A percentile compares a stretch with the other conserved stretches of the same genome.
phyloP scores from a whole-genome alignment of 1,140 invertebrate genomes.

The Polypedilum pembai region DNA sequence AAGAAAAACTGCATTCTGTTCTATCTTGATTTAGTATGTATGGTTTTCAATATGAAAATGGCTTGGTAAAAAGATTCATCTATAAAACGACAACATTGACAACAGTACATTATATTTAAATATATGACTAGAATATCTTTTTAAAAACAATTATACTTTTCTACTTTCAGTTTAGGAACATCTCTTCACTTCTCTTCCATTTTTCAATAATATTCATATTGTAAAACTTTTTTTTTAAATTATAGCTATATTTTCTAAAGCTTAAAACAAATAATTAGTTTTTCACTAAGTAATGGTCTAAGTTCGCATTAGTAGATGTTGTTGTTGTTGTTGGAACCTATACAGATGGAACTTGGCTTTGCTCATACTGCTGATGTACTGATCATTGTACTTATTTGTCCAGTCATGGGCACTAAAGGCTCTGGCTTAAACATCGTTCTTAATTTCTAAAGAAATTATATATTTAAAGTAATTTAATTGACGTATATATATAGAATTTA shows the following conservation, averaged over 20 bases:
- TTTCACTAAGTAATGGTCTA: not conserved
- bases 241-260: not conserved
- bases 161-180: not conserved
- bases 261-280: not conserved
- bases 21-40: not conserved
- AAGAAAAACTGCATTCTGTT: not conserved
- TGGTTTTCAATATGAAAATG: constrained; percentile 5
- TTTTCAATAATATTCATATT: not conserved
- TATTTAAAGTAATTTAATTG: not conserved
- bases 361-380: constrained; percentile 33
- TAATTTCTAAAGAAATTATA: constrained; percentile 32
- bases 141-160: not conserved
- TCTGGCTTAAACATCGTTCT: constrained; percentile 38
- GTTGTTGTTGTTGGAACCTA: constrained; percentile 27
- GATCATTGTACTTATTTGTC: constrained; percentile 37
- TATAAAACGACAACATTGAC: not conserved
- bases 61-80: not conserved
- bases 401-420: constrained; percentile 37
- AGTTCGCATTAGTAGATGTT: not conserved
- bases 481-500: not conserved
- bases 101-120: not conserved
- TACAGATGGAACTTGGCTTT: not conserved
- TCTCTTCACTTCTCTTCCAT: not conserved
- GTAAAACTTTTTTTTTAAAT: not conserved
- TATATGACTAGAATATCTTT: constrained; percentile 1